Evolutionary conservation across 2,888 invertebrate species (phyloP).

Genomic region (Lepidonotus clava): DNA sequence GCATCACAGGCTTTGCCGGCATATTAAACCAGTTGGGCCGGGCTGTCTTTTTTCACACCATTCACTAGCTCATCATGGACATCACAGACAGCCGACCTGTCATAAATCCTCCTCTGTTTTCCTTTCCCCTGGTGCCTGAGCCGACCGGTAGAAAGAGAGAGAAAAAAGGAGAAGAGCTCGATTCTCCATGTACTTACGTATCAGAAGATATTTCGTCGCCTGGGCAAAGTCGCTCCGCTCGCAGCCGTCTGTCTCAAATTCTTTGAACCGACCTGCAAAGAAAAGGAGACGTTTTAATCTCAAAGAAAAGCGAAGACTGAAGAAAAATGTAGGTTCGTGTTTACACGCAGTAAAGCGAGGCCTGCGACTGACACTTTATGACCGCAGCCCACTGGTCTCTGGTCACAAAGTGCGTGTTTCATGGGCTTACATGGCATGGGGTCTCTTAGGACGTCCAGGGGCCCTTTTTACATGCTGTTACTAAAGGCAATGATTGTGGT

Average conservation of each 20-base stretch:
- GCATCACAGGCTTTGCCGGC: not conserved
- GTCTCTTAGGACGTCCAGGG: not conserved
- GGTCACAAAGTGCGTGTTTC: not conserved
- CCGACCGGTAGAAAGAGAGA: too few species aligned
- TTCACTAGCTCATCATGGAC: not conserved
- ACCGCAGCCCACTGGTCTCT: not conserved
- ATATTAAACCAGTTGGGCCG: not conserved
- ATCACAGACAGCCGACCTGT: not conserved
- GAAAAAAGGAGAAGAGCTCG: too few species aligned
- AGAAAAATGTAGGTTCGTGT: not conserved
- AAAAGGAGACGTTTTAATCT: too few species aligned
- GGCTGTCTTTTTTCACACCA: not conserved
- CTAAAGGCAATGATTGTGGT: too few species aligned
- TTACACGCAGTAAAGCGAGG: not conserved
- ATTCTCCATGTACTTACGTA: slow-evolving; percentile 45
- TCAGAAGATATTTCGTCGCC: slow-evolving; percentile 42
- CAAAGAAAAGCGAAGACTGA: too few species aligned
- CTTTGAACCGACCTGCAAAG: slow-evolving; percentile 30
- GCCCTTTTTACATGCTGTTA: too few species aligned
- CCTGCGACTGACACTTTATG: not conserved
- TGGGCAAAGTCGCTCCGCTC: slow-evolving; percentile 41
- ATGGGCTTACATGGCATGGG: not conserved
- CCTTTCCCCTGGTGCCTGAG: not conserved
- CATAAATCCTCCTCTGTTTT: slow-evolving; percentile 1
- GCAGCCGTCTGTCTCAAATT: slow-evolving; percentile 42